Conservation (phyloP, 2,888 invertebrate genomes). For the Rhyacophila evoluta region DNA sequence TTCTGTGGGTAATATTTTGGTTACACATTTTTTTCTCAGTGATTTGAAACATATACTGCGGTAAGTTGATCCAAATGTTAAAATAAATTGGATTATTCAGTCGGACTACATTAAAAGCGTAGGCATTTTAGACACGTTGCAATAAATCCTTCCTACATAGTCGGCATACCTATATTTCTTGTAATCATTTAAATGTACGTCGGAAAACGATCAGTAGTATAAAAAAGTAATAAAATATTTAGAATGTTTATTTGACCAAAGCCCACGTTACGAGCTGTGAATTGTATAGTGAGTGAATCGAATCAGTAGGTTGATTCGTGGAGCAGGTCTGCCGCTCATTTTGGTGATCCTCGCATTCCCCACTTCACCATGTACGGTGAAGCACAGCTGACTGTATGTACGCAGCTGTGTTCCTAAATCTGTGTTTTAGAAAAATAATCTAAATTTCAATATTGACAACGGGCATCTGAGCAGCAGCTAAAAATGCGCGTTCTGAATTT, state of each 20-base stretch:
- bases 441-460: too few species aligned
- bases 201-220: not conserved
- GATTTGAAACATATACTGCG: too few species aligned
- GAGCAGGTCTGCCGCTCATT: not conserved
- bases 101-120: not conserved
- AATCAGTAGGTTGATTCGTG: not conserved
- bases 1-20: too few species aligned
- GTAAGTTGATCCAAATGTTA: too few species aligned
- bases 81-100: too few species aligned
- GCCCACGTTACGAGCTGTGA: not conserved
- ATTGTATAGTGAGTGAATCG: not conserved
- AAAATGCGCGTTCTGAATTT: too few species aligned
- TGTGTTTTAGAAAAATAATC: too few species aligned
- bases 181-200: not conserved
- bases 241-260: not conserved
- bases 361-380: not conserved
- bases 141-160: not conserved
- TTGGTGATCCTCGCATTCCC: not conserved
- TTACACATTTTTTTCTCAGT: too few species aligned
- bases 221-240: not conserved
- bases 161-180: not conserved
- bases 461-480: too few species aligned
- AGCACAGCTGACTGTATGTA: not conserved
- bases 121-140: not conserved
- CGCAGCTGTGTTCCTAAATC: not conserved